Evolutionary conservation across 1,140 invertebrate genomes (phyloP), one percentile per base, ranked within the genome.

Genomic region (Phymastichus coffea): DNA sequence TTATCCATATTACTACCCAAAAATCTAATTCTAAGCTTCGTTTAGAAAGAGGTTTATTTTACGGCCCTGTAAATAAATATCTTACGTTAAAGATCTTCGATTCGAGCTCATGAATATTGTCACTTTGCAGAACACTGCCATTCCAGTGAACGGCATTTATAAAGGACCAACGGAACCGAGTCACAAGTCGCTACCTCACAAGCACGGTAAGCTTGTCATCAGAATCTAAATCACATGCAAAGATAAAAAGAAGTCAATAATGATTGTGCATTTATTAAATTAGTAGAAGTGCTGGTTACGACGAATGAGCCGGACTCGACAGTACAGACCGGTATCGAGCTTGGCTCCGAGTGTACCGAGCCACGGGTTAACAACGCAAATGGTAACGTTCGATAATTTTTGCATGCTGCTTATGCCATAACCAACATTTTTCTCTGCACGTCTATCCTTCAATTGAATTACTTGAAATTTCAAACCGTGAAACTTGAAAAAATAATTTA

Each of bases 91-190:
- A 6, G 28, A 33, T 6, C 6, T 7, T 33, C 28, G 28, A 33
- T 33, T 33, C 28, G 28, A 33, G 6, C 17, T 40, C 17, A n/a
- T 33, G 14, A 33, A 33, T 33, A 7, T 33, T 33, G 28, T 6
- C 12, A 33, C 28, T 15, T 84, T 85, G 28, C 77, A 91, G 88
- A 93, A 93, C 76, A 93, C 91, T 65, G 91, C 91, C 33, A 91
- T 93, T 82, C 91, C 91, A 55, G 88, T 93, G 14, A 92, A 92
- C 75, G 90, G 90, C 51, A 85, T 92, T 69, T 93, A 91, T 72
- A 86, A 87, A 68, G 87, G 83, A 38, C 82, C 85, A 23, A 76
- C 76, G 1, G 72, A 78, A 61, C 57, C 72, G 23, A 60, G 69
- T 28, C 68, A 67, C 20, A 54, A 72, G 48, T 44, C 67, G 23